Base-by-base conservation (phyloP, 1,140 invertebrate genomes). In the Drosophila gunungcola region DNA sequence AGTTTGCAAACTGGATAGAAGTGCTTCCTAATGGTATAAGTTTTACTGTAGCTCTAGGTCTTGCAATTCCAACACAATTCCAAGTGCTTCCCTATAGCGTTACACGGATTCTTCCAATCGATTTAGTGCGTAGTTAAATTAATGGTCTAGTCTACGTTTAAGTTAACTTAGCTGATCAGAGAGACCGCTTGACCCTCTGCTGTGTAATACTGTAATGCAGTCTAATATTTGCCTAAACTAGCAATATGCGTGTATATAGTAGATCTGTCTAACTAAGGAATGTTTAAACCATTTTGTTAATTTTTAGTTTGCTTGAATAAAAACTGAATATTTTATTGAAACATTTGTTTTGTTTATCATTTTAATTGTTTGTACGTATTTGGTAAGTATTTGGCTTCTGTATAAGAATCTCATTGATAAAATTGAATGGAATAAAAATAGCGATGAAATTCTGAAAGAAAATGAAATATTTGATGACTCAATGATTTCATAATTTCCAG, bases 131-230 rank as follows among this genome's bases (percentile, higher is more conserved):
- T 86, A 88, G 84, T 80, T 83, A 79, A 88, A 73, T 89, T 88
- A 89, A 88, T 88, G 53, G 83, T 88, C 83, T 88, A 88, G 83
- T 89, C 83, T 88, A 88, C 9, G 60, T 67, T 83, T 89, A 88
- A 80, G 79, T 70, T 72, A 51, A 10, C 46, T 77, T 68, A 62
- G 48, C 46, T 61, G 1, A 32, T 41, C 64, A 34, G 41, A 67
- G 62, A 48, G 56, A 68, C 63, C 53, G 41, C 60, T 36, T 49
- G 25, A 74, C 55, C 62, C 65, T 78, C 45, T 67, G 55, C 51
- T 68, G 73, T 69, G 54, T 75, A 74, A 56, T 57, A 81, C 46
- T 73, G 52, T 54, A 69, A 80, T 45, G 77, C 78, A 81, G 78
- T 81, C 78, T 51, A 42, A 64, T 72, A 58, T 53, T 48, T 42